Conservation (phyloP, 2,113 vertebrate genomes). For the Uropsilus gracilis region DNA sequence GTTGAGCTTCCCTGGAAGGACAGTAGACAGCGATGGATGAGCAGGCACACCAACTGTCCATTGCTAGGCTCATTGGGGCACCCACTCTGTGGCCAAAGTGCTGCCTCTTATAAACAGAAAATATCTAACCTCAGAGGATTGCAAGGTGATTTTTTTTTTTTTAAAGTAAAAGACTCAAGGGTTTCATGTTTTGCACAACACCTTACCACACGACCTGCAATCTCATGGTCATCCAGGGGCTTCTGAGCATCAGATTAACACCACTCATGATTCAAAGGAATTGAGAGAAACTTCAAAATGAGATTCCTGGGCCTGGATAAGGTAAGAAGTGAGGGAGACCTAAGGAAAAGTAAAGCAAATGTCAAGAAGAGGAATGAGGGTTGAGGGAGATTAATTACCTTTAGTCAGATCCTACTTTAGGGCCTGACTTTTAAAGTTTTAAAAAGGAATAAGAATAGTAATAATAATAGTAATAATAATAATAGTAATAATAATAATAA, state of each 20-base stretch:
- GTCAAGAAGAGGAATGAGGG: not conserved
- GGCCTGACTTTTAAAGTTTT: conserved; percentile 35
- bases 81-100: not conserved
- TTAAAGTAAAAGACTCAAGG: not conserved
- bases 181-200: not conserved
- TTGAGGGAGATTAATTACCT: not conserved
- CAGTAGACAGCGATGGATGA: not conserved
- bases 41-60: rapidly evolving
- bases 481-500: too few relatives aligned
- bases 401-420: not conserved
- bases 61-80: not conserved
- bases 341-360: not conserved
- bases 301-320: not conserved
- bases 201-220: not conserved
- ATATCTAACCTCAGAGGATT: not conserved
- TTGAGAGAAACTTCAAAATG: conserved; percentile 15
- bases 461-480: not conserved
- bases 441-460: conserved; percentile 1
- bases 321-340: not conserved
- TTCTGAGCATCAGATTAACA: not conserved
- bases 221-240: not conserved
- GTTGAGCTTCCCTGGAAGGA: not conserved
- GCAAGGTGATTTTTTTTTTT: not conserved
- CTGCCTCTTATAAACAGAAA: not conserved
- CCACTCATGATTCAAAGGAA: not conserved